Conservation (phyloP, 2,113 vertebrate genomes). For the Terrapene triunguis region DNA sequence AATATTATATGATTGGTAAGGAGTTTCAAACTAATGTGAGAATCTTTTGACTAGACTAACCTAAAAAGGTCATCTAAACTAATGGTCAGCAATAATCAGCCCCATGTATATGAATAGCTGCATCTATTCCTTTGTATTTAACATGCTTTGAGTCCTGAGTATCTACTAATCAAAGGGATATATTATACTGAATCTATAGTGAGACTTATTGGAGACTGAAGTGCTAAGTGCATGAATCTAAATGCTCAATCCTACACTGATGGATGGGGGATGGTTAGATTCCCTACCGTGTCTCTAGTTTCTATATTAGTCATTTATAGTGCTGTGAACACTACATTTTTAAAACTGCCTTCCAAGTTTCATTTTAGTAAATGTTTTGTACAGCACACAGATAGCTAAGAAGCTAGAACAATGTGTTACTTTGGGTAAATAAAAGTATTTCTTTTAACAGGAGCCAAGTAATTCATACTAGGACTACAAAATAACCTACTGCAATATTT, state of each 20-base stretch:
- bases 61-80: background rate
- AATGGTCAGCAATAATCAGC: background rate
- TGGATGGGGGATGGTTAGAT: fast-evolving
- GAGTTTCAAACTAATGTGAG: background rate
- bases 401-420: background rate
- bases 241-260: background rate
- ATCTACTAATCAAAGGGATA: background rate
- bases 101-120: background rate
- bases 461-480: background rate
- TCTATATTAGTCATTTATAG: fast-evolving
- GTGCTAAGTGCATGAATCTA: background rate
- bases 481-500: background rate
- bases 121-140: background rate
- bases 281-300: fast-evolving
- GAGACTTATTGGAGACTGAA: background rate
- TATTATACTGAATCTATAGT: background rate
- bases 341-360: background rate
- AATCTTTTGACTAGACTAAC: background rate
- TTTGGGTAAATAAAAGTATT: fast-evolving
- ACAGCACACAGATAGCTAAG: fast-evolving
- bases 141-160: background rate
- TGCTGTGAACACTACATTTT: fast-evolving
- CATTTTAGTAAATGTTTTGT: fast-evolving
- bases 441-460: background rate
- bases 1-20: background rate